phyloP scores from a whole-genome alignment of 1,140 invertebrate genomes.

The Colletes gigas region DNA sequence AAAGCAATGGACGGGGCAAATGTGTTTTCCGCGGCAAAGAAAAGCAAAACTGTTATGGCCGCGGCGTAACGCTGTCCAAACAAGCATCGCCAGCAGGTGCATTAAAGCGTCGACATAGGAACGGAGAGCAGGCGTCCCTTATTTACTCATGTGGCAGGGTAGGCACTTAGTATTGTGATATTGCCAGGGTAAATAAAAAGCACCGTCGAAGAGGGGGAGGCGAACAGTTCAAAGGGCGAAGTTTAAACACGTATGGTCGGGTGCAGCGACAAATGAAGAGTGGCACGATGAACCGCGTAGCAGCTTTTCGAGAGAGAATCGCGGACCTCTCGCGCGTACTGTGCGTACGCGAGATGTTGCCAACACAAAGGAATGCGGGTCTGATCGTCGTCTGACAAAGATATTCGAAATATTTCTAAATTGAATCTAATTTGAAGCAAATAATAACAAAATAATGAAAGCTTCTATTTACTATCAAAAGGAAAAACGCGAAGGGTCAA shows the following conservation, averaged over 20 bases:
- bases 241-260: conserved; percentile 49
- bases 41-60: conserved; percentile 56
- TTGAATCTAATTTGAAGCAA: too few species aligned
- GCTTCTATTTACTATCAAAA: too few species aligned
- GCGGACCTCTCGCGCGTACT: too few species aligned
- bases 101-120: conserved; percentile 52
- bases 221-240: conserved; percentile 17
- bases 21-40: conserved; percentile 39
- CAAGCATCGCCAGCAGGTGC: conserved; percentile 55
- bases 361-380: too few species aligned
- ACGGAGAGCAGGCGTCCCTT: conserved; percentile 46
- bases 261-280: conserved; percentile 10
- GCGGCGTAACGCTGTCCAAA: conserved; percentile 61
- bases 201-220: neutral
- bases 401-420: too few species aligned
- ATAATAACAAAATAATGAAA: too few species aligned
- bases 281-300: neutral
- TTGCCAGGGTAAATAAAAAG: conserved; percentile 64
- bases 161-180: conserved; percentile 70
- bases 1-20: conserved; percentile 3
- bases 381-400: too few species aligned
- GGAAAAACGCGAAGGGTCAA: too few species aligned
- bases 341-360: too few species aligned
- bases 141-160: conserved; percentile 64
- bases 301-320: neutral